Evolutionary conservation across 1,140 invertebrate genomes (phyloP), one percentile per base, ranked within the genome.

Genomic region (Chlorops oryzae): DNA sequence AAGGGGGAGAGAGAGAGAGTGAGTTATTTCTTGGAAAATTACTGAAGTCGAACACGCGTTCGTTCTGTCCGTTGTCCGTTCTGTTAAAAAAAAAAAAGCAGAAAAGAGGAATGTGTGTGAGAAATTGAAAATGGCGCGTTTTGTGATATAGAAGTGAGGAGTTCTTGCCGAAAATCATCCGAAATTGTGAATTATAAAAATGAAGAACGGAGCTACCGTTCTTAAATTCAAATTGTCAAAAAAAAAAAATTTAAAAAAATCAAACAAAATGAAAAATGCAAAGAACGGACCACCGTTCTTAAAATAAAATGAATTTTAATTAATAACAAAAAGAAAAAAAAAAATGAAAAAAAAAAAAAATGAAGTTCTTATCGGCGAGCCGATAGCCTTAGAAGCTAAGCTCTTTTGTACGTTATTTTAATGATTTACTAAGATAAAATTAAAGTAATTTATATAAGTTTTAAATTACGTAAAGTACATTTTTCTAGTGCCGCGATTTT

Each of bases 401-500:
- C n/a, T n/a, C n/a, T n/a, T n/a, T n/a, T n/a, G n/a, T n/a, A n/a
- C n/a, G n/a, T n/a, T n/a, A n/a, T n/a, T n/a, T 32, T 32, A 32
- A 9, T 32, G 7, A 9, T 7, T 27, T 43, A 40, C 47, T 13
- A 15, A 38, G 18, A 38, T 38, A 15, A 15, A 15, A 15, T 15
- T 15, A 38, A 38, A 15, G 5, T 38, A 38, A 15, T 15, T 5
- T 15, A n/a, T 9, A 18, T 9, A 38, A 15, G 18, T 5, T 38
- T 5, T 13, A 18, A 38, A 6, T 38, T 38, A 18, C 15, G 35
- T 13, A 6, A 38, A 38, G 6, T 5, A 32, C 7, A 38, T 6
- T n/a, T 13, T 5, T 18, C 13, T n/a, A 18, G 6, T 56, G 57
- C 65, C 65, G 62, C 65, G 62, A 65, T 63, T 65, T 65, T 65